Base-by-base conservation (phyloP, 1,140 invertebrate genomes). In the Anagrus nilaparvatae region DNA sequence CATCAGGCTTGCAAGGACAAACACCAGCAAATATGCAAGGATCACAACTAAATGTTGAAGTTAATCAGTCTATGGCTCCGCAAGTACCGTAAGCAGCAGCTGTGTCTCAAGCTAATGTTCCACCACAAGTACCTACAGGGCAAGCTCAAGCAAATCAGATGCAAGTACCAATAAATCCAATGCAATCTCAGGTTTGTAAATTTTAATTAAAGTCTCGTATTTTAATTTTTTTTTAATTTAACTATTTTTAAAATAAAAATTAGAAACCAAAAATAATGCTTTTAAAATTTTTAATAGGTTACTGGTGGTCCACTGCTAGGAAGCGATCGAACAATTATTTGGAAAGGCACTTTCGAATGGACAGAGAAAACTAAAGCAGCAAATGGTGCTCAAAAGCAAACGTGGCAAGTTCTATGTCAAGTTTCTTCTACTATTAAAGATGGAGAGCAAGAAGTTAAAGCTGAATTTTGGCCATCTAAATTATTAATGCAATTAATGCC, bases 401-500 rank as follows among this genome's bases (percentile, higher is more conserved):
- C 83, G 3, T 77, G 86, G 51, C 79, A 82, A 47, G 77, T 94
- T 14, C 84, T 82, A 0, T 94, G 87, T 64, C 82, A 86, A 50
- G 84, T 94, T 3, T 81, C 79, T 2, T 75, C 78, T 5, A 80
- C 80, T 53, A 74, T 76, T 0, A 84, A 83, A 50, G 84, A 87
- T 54, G 84, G 86, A 12, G 85, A 91, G 58, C 79, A 83, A 1
- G 89, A 93, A 64, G 71, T 93, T 74, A 91, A 89, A 71, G 86
- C 87, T 3, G 85, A 89, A 50, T 84, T 84, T 10, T 97, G 92
- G 92, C 91, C 92, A 3, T 75, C 75, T 39, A 93, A 92, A 61
- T 61, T 97, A 9, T 77, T 90, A 29, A 92, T 96, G 84, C 90
- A 95, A 59, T 59, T 95, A 36, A 87, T 97, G 78, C 91, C 91